Conservation (phyloP, 2,113 vertebrate species). For the Ceyx cyanopectus region DNA sequence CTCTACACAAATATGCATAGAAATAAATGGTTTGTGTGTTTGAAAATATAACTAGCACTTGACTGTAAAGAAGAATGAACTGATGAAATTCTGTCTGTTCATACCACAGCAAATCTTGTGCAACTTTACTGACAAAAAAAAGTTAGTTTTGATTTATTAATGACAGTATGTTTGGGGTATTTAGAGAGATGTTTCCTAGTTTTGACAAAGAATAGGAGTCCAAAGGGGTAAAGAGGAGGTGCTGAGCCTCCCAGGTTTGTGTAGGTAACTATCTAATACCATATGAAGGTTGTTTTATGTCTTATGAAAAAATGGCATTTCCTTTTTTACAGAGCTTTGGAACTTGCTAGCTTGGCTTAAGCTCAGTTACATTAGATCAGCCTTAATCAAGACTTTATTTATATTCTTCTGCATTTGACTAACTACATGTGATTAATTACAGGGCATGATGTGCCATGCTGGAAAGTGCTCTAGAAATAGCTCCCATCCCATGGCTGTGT, state of each 20-base stretch:
- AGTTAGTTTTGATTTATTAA: no score
- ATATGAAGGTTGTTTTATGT: background rate
- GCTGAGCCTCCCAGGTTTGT: background rate
- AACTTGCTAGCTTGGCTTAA: background rate
- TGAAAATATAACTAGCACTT: background rate
- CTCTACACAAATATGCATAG: background rate
- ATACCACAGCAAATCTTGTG: background rate
- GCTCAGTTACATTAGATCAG: background rate
- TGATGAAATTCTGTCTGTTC: background rate
- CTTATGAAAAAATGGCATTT: background rate
- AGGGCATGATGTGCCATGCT: background rate
- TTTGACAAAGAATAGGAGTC: background rate
- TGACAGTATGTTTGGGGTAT: background rate
- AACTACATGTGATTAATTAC: background rate
- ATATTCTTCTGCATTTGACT: background rate
- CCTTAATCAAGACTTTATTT: background rate
- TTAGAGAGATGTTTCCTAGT: background rate
- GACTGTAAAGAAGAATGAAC: background rate
- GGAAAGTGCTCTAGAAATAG: background rate
- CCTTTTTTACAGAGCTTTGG: background rate
- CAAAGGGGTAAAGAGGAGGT: background rate
- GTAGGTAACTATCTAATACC: background rate
- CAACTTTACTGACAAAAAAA: background rate
- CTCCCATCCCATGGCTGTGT: background rate
- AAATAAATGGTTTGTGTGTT: background rate